A percentile compares a stretch with the other conserved stretches of the same genome.
phyloP scores from a whole-genome alignment of 2,797 vertebrate genomes.

The Echeneis naucrates region DNA sequence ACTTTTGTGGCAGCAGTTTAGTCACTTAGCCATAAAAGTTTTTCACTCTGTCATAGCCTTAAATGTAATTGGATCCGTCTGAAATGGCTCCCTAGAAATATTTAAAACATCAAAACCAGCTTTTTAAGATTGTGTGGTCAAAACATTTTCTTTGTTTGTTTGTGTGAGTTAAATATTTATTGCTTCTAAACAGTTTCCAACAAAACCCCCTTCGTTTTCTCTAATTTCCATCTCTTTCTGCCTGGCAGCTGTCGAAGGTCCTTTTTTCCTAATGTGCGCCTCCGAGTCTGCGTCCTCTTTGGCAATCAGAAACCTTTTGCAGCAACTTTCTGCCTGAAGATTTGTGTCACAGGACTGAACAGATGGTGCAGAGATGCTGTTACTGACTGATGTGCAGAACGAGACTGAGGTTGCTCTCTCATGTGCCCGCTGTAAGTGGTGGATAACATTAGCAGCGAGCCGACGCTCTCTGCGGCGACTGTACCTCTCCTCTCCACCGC shows the following conservation, averaged over 20 bases:
- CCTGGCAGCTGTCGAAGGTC: constrained; percentile 66
- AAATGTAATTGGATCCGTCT: constrained; percentile 31
- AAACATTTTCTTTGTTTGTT: constrained; percentile 26
- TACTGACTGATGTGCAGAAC: constrained; percentile 18
- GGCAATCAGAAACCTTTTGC: constrained; percentile 46
- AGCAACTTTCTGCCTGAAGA: constrained; percentile 35
- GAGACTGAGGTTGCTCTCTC: constrained; percentile 26
- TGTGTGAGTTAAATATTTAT: constrained; percentile 61
- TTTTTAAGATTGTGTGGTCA: constrained; percentile 38
- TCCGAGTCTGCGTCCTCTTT: constrained; percentile 21
- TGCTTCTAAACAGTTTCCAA: constrained; percentile 56
- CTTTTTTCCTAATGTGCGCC: constrained; percentile 9
- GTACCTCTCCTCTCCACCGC: constrained; percentile 92
- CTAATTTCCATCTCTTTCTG: constrained; percentile 64
- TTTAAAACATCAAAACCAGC: constrained; percentile 61
- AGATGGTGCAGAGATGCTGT: constrained; percentile 34
- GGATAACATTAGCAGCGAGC: constrained; percentile 39
- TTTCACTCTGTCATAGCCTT: constrained; percentile 4
- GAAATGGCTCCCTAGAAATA: constrained; percentile 28
- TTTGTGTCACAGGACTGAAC: constrained; percentile 32
- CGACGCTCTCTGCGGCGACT: constrained; percentile 14
- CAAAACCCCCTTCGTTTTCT: constrained; percentile 68
- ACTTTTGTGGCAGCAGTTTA: not conserved
- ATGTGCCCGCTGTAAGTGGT: constrained; percentile 25
- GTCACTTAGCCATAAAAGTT: constrained; percentile 23